Base-by-base conservation (phyloP, 2,797 vertebrate genomes). In the Bovichtus diacanthus region DNA sequence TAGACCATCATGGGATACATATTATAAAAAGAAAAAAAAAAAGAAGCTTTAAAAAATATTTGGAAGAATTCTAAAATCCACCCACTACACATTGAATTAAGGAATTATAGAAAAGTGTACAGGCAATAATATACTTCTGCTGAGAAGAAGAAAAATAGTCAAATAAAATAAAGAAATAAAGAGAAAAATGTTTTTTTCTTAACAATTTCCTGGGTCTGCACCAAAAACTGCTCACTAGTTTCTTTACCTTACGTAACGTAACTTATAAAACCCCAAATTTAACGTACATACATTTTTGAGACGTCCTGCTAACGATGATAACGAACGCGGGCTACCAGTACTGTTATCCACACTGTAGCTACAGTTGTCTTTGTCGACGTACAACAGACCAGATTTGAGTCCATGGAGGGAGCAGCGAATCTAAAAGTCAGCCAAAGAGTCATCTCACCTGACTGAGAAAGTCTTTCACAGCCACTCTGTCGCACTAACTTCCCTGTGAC, bases 401-500 rank as follows among this genome's bases (percentile, higher is more conserved):
- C 16, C n/a, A 27, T 9, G 13, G 6, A 67, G 34, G 16, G 16
- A 60, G 82, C 74, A 39, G 21, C 61, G 36, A 55, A 66, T 34
- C 18, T 34, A 9, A 15, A 59, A 67, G 62, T 66, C 73, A 60
- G 27, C 23, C 44, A 6, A 53, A 54, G 53, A 67, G 18, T 63
- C 15, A 13, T 38, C 65, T 58, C 63, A 81, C 51, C 69, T 80
- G 70, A n/a, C 47, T 38, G 41, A 54, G 66, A 68, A 67, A 83
- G 66, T 69, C 73, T 46, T 67, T 61, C 21, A 31, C 72, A 81
- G 79, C 43, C 68, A 62, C 41, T 66, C 46, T 79, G 77, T 74
- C 19, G 31, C 47, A 21, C 21, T 46, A 53, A 85, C 73, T 76
- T 88, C 75, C 51, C 60, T 9, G 50, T 89, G 86, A 93, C 92